Evolutionary conservation across 1,140 invertebrate genomes (phyloP), one percentile per base, ranked within the genome.

Genomic region (Brachionus sp.): DNA sequence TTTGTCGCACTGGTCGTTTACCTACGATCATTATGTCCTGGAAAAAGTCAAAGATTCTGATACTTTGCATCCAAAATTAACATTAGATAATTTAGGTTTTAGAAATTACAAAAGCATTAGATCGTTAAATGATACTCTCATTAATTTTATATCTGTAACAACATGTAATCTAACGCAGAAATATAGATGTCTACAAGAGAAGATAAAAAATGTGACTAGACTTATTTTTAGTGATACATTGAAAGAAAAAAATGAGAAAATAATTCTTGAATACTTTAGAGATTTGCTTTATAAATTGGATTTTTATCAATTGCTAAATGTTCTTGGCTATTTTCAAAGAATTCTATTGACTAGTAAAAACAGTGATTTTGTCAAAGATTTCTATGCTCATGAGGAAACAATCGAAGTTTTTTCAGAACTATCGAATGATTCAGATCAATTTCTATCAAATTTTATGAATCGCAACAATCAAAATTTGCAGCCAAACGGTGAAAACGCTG

Each of bases 71-170:
- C 16, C 19, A 19, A 33, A 33, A 37, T 16, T 44, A 7, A 29
- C 29, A 2, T 25, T 80, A 29, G 10, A 42, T 19, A 12, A 2
- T 19, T 19, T 80, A 44, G 35, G 62, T 42, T 62, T 80, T 57
- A 39, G 62, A 37, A 80, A 16, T 7, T 42, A 33, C 12, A 80
- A 57, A 37, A 62, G 37, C n/a, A 13, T 66, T 5, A 57, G 37
- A n/a, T 62, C 77, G 12, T 6, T 80, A 12, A 80, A 80, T 23
- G 77, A 80, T 44, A 80, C 77, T 3, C 37, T 80, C 5, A 23
- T 42, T 2, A 80, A 80, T 44, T 80, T 75, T 75, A 19, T 75
- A 12, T 75, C 70, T 23, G 44, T 75, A 12, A 75, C 70, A n/a
- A 46, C 70, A 50, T 75, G 70, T 46, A 75, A 46, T 33, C 16